Base-by-base conservation (phyloP, 2,888 invertebrate genomes). In the Drosophila siamana region DNA sequence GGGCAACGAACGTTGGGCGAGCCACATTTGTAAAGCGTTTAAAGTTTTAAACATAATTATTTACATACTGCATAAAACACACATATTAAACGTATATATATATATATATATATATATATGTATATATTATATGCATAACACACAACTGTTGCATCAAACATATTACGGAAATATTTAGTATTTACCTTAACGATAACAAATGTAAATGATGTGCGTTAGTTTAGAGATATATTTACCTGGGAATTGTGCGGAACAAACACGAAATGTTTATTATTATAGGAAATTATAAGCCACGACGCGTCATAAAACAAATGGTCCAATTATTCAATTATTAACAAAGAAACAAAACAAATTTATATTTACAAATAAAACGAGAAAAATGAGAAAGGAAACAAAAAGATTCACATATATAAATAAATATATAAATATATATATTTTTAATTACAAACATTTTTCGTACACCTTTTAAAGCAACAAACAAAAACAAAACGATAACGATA, bases 301-400 rank as follows among this genome's bases (percentile, higher is more conserved):
- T 77, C 70, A 80, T 60, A 77, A 71, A 87, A 86, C 88, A 76
- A 86, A 88, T 83, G 87, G 87, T 87, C 86, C 86, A 87, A 87
- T 87, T 87, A 86, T 83, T 87, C 84, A 87, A 87, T 86, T 86
- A 78, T 69, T 73, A 74, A 74, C 57, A 77, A 68, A 72, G 47
- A 65, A 68, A 69, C 68, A 51, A 63, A 56, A 40, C 40, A 57
- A 57, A 57, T 72, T 61, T 75, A 84, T 81, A 81, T 72, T 73
- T 72, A 81, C 66, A 69, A 56, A 43, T 38, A 64, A 47, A 28
- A 51, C 24, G 8, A 59, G 22, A 51, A 16, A 36, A 19, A n/a
- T n/a, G n/a, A n/a, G 2, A 30, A 26, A 26, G 15, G 13, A 50
- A 52, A 60, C 41, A 11, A 46, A 6, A 63, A 64, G 38, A 60